Evolutionary conservation across 2,888 invertebrate genomes (phyloP).

Genomic region (Zootermopsis nevadensis): DNA sequence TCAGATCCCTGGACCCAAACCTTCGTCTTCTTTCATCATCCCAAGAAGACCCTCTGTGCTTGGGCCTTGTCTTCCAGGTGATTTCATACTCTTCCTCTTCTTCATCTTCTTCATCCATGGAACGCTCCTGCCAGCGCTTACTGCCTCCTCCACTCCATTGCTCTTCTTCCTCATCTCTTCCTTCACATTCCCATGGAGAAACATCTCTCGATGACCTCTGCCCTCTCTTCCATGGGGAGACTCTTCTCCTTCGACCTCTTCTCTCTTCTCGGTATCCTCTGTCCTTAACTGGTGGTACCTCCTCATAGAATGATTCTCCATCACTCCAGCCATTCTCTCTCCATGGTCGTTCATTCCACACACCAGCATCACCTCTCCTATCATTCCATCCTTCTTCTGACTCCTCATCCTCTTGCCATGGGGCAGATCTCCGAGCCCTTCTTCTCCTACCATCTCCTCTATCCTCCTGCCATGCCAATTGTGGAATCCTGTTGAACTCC

Average conservation of each 20-base stretch:
- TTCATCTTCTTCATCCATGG: constrained; percentile 59
- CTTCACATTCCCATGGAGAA: constrained; percentile 85
- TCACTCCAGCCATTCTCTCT: constrained; percentile 59
- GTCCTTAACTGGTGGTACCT: constrained; percentile 52
- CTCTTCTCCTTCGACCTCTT: constrained; percentile 58
- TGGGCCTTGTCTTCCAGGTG: constrained; percentile 66
- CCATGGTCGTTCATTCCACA: constrained; percentile 56
- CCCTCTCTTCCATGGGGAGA: constrained; percentile 61
- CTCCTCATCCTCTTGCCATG: constrained; percentile 58
- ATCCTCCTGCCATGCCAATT: constrained; percentile 64
- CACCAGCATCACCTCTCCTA: constrained; percentile 54
- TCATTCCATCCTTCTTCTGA: constrained; percentile 58
- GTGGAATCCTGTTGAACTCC: constrained; percentile 66
- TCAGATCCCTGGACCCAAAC: constrained; percentile 47
- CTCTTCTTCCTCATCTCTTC: constrained; percentile 58
- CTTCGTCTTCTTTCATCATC: constrained; percentile 62
- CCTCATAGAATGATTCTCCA: constrained; percentile 58
- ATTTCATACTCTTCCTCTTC: constrained; percentile 60
- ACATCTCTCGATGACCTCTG: constrained; percentile 77
- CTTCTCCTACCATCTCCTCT: constrained; percentile 59
- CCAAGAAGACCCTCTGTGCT: constrained; percentile 66
- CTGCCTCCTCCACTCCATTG: constrained; percentile 52
- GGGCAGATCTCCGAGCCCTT: constrained; percentile 55
- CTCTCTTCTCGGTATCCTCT: constrained; percentile 54
- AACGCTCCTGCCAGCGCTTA: constrained; percentile 57